These are phyloP conservation scores for Psilopogon haemacephalus DNA, from an alignment of 2,113 vertebrate species.

Conservation along the genomic window DNA sequence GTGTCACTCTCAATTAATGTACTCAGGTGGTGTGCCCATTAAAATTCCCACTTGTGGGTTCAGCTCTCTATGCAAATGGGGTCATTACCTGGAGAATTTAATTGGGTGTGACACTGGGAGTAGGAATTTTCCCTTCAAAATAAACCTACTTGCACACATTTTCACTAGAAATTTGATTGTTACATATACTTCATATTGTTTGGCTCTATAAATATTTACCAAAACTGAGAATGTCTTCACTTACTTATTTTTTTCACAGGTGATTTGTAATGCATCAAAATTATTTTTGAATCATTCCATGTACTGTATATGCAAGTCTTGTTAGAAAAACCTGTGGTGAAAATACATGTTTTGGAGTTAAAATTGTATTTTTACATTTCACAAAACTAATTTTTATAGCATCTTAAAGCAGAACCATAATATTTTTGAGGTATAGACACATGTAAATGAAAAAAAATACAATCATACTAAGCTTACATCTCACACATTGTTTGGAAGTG, in stretches of 20 bases:
- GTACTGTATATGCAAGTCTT: constrained; percentile 33
- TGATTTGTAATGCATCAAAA: constrained; percentile 68
- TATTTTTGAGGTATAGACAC: neutral
- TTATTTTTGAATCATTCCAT: constrained; percentile 54
- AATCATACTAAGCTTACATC: neutral
- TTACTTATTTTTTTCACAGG: constrained; percentile 60
- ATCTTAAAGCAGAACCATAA: neutral
- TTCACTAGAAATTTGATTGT: constrained; percentile 78
- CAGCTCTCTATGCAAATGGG: constrained; percentile 91
- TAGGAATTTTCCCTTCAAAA: constrained; percentile 83
- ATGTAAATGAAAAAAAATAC: neutral
- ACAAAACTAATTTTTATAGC: neutral
- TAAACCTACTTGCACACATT: constrained; percentile 87
- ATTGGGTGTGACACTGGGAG: constrained; percentile 91
- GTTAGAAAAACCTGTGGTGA: constrained; percentile 39
- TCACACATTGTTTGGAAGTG: neutral
- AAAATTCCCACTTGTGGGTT: constrained; percentile 89
- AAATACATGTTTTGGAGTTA: neutral
- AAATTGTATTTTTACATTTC: constrained; percentile 44
- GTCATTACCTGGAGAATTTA: constrained; percentile 93
- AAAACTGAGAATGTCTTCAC: constrained; percentile 65
- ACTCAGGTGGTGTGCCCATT: constrained; percentile 91
- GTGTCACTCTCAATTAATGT: constrained; percentile 95
- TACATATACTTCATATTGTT: constrained; percentile 76
- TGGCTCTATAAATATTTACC: constrained; percentile 79